Evolutionary conservation across 2,888 invertebrate species (phyloP), one percentile per base, ranked within the genome.

Genomic region (Sipunculus nudus): DNA sequence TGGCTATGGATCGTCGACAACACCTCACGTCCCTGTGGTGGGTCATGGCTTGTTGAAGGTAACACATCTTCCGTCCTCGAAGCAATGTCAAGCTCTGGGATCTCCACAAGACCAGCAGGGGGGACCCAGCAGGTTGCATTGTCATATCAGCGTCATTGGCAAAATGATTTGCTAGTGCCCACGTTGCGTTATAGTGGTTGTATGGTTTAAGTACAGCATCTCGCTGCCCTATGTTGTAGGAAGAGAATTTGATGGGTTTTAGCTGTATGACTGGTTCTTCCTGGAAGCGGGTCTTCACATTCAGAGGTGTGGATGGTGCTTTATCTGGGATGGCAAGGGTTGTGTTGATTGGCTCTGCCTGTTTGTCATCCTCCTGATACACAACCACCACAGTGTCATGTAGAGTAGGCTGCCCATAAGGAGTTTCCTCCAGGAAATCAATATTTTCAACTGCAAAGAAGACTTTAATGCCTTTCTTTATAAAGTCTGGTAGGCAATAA

Each of bases 381-480:
- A 61, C 59, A 5, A 59, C 52, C 25, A 59, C 53, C 26, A 61
- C 50, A 19, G 52, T 61, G 49, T 41, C 45, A 39, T 40, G 50
- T 31, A 59, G 43, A 10, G 40, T 52, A 21, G 23, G 19, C 39
- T 52, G 38, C 39, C 2, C 38, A 39, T 38, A 39, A 21, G 52
- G 57, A 3, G 61, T 61, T 21, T 61, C 61, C 45, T 59, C 61
- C 13, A 61, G 38, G 26, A 61, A 53, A 26, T 61, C 61, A 28
- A 61, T 61, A 41, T 61, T 63, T 19, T 61, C 63, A 43, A 63
- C 32, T n/a, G 63, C 61, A 52, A 61, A 63, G 61, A 55, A 63
- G 47, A 58, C 52, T 49, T 63, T 56, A 35, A 61, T 39, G 4
- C 43, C 54, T 29, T 48, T 61, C 48, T 53, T 62, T 29, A 61